Conservation (phyloP, 2,888 invertebrate genomes). For the Aspidapion aeneum region DNA sequence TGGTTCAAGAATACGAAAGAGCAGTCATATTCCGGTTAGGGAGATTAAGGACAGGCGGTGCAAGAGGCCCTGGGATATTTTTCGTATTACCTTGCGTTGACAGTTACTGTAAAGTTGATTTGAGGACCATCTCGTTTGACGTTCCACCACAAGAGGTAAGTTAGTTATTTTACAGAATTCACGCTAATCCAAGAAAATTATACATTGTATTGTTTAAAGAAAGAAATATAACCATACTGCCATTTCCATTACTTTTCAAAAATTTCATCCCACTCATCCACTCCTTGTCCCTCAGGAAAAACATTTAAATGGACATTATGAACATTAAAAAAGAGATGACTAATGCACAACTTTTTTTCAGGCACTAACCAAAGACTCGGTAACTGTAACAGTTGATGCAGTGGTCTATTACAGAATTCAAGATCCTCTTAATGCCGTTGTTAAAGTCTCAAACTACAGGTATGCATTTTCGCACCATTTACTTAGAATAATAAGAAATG, state of each 20-base stretch:
- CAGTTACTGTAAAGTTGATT: constrained; percentile 86
- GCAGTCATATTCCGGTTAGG: constrained; percentile 88
- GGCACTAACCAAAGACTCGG: constrained; percentile 90
- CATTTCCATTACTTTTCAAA: no score
- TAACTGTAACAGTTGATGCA: constrained; percentile 92
- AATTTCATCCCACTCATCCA: no score
- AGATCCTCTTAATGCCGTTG: constrained; percentile 72
- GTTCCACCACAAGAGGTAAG: constrained; percentile 93
- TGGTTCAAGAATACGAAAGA: constrained; percentile 83
- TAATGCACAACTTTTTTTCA: no score
- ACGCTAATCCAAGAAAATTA: no score
- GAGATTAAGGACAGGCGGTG: constrained; percentile 69
- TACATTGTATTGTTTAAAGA: no score
- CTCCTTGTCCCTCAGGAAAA: no score
- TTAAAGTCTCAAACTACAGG: constrained; percentile 73
- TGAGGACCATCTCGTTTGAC: constrained; percentile 92
- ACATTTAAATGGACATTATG: no score
- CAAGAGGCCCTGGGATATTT: constrained; percentile 86
- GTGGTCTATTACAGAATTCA: constrained; percentile 81
- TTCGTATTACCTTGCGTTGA: constrained; percentile 94
- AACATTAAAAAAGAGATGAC: no score
- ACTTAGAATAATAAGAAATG: no score
- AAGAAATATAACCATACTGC: no score
- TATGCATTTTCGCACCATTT: no score
- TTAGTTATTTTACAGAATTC: constrained; percentile 9